A percentile compares a stretch with the other conserved stretches of the same genome.
phyloP scores from a whole-genome alignment of 2,888 invertebrate genomes.

The Electrophaes corylata region DNA sequence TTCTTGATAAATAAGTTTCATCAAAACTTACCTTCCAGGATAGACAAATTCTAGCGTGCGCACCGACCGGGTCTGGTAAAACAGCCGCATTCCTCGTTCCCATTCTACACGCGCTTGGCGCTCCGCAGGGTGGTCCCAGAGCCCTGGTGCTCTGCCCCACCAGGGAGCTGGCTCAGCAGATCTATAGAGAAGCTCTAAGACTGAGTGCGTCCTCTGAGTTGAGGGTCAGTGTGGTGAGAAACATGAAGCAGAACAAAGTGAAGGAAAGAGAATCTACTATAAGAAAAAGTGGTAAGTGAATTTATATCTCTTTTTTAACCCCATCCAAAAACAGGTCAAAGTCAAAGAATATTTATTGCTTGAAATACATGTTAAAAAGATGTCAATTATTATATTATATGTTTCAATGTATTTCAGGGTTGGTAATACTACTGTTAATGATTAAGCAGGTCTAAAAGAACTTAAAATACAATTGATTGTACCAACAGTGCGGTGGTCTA shows the following conservation, averaged over 20 bases:
- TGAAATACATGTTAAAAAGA: too few species aligned
- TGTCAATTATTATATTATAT: too few species aligned
- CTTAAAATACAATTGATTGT: too few species aligned
- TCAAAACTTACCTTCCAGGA: constrained; percentile 68
- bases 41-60: constrained; percentile 95
- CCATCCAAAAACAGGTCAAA: too few species aligned
- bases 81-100: constrained; percentile 97
- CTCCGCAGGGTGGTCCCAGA: constrained; percentile 90
- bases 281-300: constrained; percentile 88
- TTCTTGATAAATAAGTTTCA: background rate
- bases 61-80: constrained; percentile 99
- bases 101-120: constrained; percentile 89
- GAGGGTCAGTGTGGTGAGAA: constrained; percentile 90
- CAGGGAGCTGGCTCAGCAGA: constrained; percentile 96
- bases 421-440: too few species aligned
- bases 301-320: too few species aligned
- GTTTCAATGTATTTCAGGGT: too few species aligned
- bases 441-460: too few species aligned
- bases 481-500: too few species aligned
- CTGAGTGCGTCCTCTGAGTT: constrained; percentile 90
- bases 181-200: constrained; percentile 90
- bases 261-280: constrained; percentile 90
- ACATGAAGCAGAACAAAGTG: constrained; percentile 88
- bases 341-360: too few species aligned
- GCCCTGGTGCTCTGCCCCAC: constrained; percentile 97